Evolutionary conservation across 2,113 vertebrate species (phyloP).

Genomic region (Chrysemys picta): DNA sequence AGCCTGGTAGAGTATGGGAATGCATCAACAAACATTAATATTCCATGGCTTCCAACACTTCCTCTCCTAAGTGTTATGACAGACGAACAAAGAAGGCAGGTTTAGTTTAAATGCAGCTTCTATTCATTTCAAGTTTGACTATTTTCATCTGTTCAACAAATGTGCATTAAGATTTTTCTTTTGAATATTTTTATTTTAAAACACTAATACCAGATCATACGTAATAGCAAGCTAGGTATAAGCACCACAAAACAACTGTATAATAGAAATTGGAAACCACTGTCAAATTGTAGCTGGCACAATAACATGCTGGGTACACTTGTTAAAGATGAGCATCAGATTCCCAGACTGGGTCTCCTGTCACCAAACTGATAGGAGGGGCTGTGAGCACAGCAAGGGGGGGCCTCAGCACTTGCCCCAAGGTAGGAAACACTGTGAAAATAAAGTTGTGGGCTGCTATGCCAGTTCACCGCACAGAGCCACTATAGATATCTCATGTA

Average conservation of each 20-base stretch:
- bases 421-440: conserved; percentile 42
- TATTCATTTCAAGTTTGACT: neutral
- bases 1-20: neutral
- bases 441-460: conserved; percentile 30
- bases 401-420: neutral
- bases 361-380: neutral
- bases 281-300: conserved; percentile 37
- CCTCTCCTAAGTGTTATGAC: neutral
- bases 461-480: neutral
- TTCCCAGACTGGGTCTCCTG: conserved; percentile 38
- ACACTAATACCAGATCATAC: neutral
- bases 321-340: neutral
- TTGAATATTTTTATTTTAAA: conserved; percentile 5
- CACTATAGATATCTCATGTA: neutral
- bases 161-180: neutral
- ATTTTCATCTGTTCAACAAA: neutral
- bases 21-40: neutral
- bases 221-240: neutral
- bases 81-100: neutral
- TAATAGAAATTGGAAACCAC: conserved; percentile 45
- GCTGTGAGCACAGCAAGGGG: conserved; percentile 26
- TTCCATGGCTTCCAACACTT: neutral
- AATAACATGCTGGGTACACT: neutral
- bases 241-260: neutral
- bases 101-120: neutral